Evolutionary conservation across 2,113 vertebrate genomes (phyloP).

Genomic region (Microtus pennsylvanicus): DNA sequence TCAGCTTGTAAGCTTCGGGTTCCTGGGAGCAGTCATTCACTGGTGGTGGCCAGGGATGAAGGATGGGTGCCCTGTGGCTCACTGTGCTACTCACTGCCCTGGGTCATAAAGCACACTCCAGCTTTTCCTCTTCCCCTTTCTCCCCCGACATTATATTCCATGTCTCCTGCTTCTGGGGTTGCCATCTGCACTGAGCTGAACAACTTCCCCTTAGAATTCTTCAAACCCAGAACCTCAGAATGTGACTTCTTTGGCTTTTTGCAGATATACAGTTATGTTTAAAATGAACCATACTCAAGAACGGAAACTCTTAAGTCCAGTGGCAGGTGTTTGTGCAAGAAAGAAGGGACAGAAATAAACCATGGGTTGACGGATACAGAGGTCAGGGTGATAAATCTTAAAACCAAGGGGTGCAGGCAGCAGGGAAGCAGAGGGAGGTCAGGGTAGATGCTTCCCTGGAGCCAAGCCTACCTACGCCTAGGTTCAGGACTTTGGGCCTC

Average conservation of each 20-base stretch:
- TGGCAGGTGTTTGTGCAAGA: not conserved
- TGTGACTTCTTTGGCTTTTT: not conserved
- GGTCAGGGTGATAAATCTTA: rapidly evolving
- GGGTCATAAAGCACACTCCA: not conserved
- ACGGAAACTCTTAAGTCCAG: not conserved
- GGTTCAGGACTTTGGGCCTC: not conserved
- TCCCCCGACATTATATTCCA: not conserved
- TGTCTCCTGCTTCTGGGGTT: not conserved
- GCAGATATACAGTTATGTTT: not conserved
- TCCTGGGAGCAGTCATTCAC: not conserved
- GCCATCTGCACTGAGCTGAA: too few species aligned
- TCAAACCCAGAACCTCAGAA: not conserved
- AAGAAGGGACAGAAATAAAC: not conserved
- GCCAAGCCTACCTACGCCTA: not conserved
- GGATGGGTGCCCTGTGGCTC: rapidly evolving
- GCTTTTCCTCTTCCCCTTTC: not conserved
- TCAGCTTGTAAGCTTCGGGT: not conserved
- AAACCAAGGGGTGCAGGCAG: rapidly evolving
- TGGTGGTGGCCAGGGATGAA: not conserved
- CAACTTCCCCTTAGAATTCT: not conserved
- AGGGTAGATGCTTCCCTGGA: rapidly evolving
- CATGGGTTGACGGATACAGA: rapidly evolving
- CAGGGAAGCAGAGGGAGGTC: not conserved
- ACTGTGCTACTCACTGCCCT: not conserved
- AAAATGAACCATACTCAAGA: not conserved